Conservation (phyloP, 2,797 vertebrate genomes). For the Pterois miles region DNA sequence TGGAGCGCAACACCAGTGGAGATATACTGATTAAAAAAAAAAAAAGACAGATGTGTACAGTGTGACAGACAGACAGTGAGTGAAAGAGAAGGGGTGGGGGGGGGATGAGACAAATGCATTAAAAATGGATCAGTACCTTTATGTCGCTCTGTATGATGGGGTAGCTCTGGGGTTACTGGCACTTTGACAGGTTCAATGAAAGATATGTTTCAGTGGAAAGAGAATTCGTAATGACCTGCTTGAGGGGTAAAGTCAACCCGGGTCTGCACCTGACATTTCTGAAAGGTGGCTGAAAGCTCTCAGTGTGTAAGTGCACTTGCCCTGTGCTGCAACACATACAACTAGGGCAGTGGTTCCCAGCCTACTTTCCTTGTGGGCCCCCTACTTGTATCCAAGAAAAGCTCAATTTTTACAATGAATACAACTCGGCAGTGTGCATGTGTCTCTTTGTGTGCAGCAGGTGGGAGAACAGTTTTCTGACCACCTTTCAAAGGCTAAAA, state of each 20-base stretch:
- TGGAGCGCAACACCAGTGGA: background rate
- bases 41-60: background rate
- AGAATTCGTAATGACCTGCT: constrained; percentile 35
- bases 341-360: background rate
- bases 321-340: constrained; percentile 4
- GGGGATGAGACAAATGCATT: constrained; percentile 20
- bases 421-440: too few relatives aligned
- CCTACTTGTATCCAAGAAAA: too few relatives aligned
- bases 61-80: constrained; percentile 14
- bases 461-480: too few relatives aligned
- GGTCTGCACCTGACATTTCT: constrained; percentile 34
- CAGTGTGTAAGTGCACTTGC: background rate
- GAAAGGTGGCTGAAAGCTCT: constrained; percentile 28
- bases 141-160: constrained; percentile 41
- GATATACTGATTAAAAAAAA: constrained; percentile 1
- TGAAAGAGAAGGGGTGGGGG: background rate
- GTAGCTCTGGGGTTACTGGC: constrained; percentile 43
- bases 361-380: too few relatives aligned
- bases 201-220: constrained; percentile 17
- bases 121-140: constrained; percentile 46
- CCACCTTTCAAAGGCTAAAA: too few relatives aligned
- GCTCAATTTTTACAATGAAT: too few relatives aligned
- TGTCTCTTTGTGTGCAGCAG: too few relatives aligned
- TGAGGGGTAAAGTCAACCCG: constrained; percentile 11
- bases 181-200: constrained; percentile 52